Evolutionary conservation across 1,140 invertebrate species (phyloP).

Genomic region (Mamestra configurata): DNA sequence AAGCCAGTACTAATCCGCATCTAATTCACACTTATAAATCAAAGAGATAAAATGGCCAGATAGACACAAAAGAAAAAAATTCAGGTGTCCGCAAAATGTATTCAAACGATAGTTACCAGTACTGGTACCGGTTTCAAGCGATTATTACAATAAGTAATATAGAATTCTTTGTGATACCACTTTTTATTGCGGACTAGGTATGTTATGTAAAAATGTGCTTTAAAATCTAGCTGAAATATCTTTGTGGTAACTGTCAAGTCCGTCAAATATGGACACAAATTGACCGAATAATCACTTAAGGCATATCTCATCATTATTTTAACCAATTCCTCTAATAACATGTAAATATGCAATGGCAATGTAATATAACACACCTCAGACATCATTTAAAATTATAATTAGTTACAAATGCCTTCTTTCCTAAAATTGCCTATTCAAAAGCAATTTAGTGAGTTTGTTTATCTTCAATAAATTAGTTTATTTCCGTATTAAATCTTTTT

Average conservation of each 20-base stretch:
- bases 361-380: slow-evolving; percentile 7
- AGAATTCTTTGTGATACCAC: slow-evolving; percentile 48
- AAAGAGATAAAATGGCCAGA: slow-evolving; percentile 9
- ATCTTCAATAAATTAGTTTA: slow-evolving; percentile 20
- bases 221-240: neutral
- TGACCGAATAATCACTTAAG: neutral
- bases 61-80: slow-evolving; percentile 14
- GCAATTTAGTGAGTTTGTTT: slow-evolving; percentile 17
- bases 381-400: slow-evolving; percentile 22
- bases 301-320: neutral
- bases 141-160: neutral
- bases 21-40: slow-evolving; percentile 23
- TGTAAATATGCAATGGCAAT: neutral
- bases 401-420: slow-evolving; percentile 4
- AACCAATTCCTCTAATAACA: neutral
- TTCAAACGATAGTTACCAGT: neutral
- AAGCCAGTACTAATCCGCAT: neutral
- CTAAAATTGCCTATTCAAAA: slow-evolving; percentile 1
- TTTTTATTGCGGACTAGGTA: slow-evolving; percentile 13
- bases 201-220: slow-evolving; percentile 4
- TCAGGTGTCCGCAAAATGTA: slow-evolving; percentile 20
- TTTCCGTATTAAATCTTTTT: slow-evolving; percentile 13
- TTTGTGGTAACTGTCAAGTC: neutral
- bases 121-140: slow-evolving; percentile 1
- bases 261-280: neutral